Evolutionary conservation across 1,140 invertebrate species (phyloP).

Genomic region (Sinonovacula constricta): DNA sequence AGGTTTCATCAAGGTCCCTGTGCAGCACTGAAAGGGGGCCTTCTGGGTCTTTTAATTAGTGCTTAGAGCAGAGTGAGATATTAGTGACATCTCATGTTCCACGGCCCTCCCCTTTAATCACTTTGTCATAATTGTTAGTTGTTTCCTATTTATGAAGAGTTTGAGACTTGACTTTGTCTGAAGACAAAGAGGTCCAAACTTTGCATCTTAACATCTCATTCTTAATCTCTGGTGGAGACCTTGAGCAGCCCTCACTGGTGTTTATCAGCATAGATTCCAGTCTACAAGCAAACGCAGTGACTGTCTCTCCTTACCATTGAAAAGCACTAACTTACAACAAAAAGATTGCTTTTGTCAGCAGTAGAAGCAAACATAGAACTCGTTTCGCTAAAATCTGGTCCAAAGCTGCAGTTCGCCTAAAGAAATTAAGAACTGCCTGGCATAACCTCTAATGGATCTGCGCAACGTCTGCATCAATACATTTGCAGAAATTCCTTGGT

Average conservation of each 20-base stretch:
- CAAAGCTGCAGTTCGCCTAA: neutral
- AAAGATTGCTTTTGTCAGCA: neutral
- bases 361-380: neutral
- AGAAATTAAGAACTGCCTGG: neutral
- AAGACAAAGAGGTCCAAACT: constrained; percentile 14
- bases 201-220: constrained; percentile 12
- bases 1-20: too few relatives aligned
- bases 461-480: neutral
- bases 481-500: neutral
- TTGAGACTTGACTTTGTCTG: constrained; percentile 11
- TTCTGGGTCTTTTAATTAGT: too few relatives aligned
- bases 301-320: neutral
- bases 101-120: neutral
- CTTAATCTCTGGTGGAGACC: neutral
- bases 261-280: neutral
- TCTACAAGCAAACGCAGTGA: constrained; percentile 2
- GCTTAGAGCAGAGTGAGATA: too few relatives aligned
- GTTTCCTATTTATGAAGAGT: constrained; percentile 15
- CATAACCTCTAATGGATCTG: neutral
- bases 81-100: too few relatives aligned
- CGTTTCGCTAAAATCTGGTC: neutral
- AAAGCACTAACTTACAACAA: neutral
- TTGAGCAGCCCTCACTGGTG: neutral
- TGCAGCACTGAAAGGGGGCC: too few relatives aligned
- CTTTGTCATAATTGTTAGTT: constrained; percentile 11